phyloP scores from a whole-genome alignment of 1,140 invertebrate species.

The Pantala flavescens region DNA sequence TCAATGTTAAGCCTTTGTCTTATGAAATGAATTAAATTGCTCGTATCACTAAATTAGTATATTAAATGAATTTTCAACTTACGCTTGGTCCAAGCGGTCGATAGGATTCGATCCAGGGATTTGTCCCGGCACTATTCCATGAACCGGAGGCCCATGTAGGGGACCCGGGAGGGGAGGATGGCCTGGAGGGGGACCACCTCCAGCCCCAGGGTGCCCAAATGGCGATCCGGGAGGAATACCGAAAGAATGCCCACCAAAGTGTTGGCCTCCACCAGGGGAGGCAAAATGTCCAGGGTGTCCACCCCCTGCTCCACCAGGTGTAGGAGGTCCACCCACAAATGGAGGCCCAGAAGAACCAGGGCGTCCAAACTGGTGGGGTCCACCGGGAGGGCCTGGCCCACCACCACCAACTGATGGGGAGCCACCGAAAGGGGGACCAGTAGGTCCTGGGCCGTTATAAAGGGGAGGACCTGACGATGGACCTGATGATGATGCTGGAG shows the following conservation, averaged over 20 bases:
- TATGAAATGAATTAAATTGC: too few relatives aligned
- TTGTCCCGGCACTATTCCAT: slow-evolving; percentile 38
- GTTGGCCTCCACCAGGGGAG: slow-evolving; percentile 43
- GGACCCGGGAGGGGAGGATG: slow-evolving; percentile 42
- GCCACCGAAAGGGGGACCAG: slow-evolving; percentile 46
- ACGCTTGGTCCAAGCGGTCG: slow-evolving; percentile 61
- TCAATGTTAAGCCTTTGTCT: too few relatives aligned
- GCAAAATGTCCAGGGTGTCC: slow-evolving; percentile 51
- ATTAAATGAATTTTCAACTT: too few relatives aligned
- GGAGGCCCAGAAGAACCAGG: slow-evolving; percentile 58
- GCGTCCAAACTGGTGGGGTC: slow-evolving; percentile 48
- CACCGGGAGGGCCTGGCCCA: slow-evolving; percentile 44
- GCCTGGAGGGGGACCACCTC: not conserved
- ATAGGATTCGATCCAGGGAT: slow-evolving; percentile 57
- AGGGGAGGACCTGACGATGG: slow-evolving; percentile 21
- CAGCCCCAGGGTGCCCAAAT: slow-evolving; percentile 38
- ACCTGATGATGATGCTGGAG: slow-evolving; percentile 21
- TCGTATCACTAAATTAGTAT: too few relatives aligned
- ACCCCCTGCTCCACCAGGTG: slow-evolving; percentile 41
- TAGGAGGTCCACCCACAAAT: slow-evolving; percentile 43
- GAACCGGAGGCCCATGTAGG: slow-evolving; percentile 31
- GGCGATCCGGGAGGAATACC: slow-evolving; percentile 58
- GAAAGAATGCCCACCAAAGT: slow-evolving; percentile 47
- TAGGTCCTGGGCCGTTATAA: slow-evolving; percentile 23
- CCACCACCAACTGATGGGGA: slow-evolving; percentile 30